phyloP scores from a whole-genome alignment of 2,888 invertebrate genomes.

The Lepidonotus clava region DNA sequence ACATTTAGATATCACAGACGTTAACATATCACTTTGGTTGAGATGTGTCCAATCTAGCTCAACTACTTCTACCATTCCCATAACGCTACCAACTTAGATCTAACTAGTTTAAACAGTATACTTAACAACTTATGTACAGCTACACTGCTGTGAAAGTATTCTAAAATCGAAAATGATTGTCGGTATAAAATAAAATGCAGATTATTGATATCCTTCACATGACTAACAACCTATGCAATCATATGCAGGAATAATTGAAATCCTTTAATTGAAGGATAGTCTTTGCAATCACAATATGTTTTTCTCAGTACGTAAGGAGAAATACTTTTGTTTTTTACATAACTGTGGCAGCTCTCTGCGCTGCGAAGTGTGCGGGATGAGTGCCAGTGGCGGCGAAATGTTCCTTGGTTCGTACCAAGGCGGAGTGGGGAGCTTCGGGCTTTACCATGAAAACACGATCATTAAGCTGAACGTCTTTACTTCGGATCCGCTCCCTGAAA shows the following conservation, averaged over 20 bases:
- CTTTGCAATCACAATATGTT: neutral
- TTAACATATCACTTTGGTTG: neutral
- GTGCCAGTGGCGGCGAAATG: slow-evolving; percentile 9
- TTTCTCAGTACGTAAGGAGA: neutral
- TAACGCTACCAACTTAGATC: no score
- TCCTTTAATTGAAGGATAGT: neutral
- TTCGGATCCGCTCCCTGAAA: slow-evolving; percentile 75
- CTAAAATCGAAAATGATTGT: neutral
- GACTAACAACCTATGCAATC: neutral
- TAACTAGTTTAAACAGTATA: no score
- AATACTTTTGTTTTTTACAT: neutral
- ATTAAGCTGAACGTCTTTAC: slow-evolving; percentile 73
- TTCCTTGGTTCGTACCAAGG: slow-evolving; percentile 42
- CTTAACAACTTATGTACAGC: no score
- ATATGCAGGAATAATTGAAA: neutral
- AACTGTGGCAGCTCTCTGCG: slow-evolving; percentile 49
- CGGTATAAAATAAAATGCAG: neutral
- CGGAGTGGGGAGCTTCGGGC: slow-evolving; percentile 68
- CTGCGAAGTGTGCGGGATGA: neutral
- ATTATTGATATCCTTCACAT: no score
- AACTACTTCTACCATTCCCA: neutral
- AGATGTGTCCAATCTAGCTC: neutral
- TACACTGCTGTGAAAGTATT: no score
- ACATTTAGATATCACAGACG: neutral
- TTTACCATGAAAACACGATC: slow-evolving; percentile 73